Conservation (phyloP, 1,140 invertebrate species). For the Schlechtendalia chinensis region DNA sequence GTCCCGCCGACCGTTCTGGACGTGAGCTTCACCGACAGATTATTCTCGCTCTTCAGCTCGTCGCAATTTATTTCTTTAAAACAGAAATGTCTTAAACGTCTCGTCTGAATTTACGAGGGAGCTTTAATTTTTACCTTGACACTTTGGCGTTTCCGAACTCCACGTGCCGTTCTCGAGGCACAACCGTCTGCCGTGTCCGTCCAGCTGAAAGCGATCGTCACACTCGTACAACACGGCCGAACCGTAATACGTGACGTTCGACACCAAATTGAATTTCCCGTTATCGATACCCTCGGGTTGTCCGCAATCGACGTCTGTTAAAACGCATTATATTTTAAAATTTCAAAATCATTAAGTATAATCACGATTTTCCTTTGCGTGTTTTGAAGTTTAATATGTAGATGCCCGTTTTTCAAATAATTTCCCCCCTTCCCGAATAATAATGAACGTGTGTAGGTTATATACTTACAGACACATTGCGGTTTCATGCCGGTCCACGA, state of each 20-base stretch:
- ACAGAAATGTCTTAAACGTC: background rate
- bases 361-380: too few species aligned
- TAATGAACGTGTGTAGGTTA: too few species aligned
- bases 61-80: constrained; percentile 74
- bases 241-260: constrained; percentile 84
- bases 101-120: background rate
- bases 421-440: too few species aligned
- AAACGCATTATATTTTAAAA: constrained; percentile 44
- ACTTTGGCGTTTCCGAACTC: constrained; percentile 75
- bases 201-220: constrained; percentile 75
- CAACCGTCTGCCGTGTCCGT: constrained; percentile 74
- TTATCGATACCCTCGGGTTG: constrained; percentile 70
- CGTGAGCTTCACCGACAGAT: constrained; percentile 63
- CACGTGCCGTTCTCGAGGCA: constrained; percentile 88
- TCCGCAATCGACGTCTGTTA: constrained; percentile 81
- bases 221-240: constrained; percentile 81
- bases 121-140: constrained; percentile 60
- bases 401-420: too few species aligned
- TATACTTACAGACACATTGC: constrained; percentile 75
- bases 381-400: too few species aligned
- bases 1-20: constrained; percentile 72
- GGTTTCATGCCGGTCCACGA: constrained; percentile 83
- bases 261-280: constrained; percentile 72
- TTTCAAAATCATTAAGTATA: too few species aligned
- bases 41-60: constrained; percentile 64